Evolutionary conservation across 2,888 invertebrate species (phyloP), one percentile per base, ranked within the genome.

Genomic region (Latheticus oryzae): DNA sequence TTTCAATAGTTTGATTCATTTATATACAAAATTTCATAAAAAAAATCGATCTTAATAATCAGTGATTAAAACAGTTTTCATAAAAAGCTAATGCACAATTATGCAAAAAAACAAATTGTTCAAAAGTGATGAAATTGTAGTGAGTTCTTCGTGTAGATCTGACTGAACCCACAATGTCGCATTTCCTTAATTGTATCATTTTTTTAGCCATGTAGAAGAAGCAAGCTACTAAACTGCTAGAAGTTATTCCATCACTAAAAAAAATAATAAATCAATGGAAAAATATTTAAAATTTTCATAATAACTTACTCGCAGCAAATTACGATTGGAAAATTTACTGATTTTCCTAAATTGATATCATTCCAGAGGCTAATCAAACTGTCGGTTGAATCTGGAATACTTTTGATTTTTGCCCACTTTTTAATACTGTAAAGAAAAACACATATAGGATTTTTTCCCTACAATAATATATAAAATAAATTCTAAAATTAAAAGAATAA

Each of bases 291-390:
- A n/a, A n/a, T n/a, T n/a, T n/a, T n/a, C n/a, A n/a, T n/a, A n/a
- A n/a, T n/a, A 15, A 47, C 35, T 33, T 33, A 47, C 47, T 47
- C 47, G 47, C 47, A 47, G 16, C 47, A 28, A 8, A 28, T 28
- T 9, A 28, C 2, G 9, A 12, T 28, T 11, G 8, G 8, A 9
- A 11, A 9, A 5, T 28, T 12, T 28, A 5, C n/a, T n/a, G n/a
- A n/a, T n/a, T n/a, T n/a, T n/a, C n/a, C n/a, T n/a, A n/a, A n/a
- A n/a, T n/a, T n/a, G n/a, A n/a, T n/a, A n/a, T n/a, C 8, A 3
- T 47, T 15, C 47, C 47, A 47, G n/a, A 47, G 5, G 7, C 16
- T 32, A 1, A 47, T 24, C n/a, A 47, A 23, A 8, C 33, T 15
- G 3, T 47, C 47, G 1, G 21, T 33, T 1, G 23, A 33, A 9